Evolutionary conservation across 2,888 invertebrate species (phyloP).

Genomic region (Lithophane semibrunnea): DNA sequence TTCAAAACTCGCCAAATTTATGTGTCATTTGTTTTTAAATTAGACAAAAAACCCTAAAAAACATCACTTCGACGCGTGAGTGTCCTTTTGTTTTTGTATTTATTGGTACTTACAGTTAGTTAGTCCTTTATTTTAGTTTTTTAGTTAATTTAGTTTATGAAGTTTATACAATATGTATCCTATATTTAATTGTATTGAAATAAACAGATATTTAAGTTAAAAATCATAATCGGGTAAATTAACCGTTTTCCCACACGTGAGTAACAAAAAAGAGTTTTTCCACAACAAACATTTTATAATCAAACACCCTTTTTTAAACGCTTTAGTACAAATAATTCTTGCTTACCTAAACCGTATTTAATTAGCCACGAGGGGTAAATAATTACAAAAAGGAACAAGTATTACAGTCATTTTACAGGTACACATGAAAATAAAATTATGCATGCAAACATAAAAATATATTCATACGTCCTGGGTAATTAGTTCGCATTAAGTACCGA

Average conservation of each 20-base stretch:
- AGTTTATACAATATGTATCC: no score
- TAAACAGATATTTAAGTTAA: no score
- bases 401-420: constrained; percentile 7
- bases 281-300: constrained; percentile 5
- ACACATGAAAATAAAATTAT: constrained; percentile 39
- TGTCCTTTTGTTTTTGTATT: no score
- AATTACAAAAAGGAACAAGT: constrained; percentile 21
- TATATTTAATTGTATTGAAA: no score
- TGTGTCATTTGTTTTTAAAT: background rate
- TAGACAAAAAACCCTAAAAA: background rate
- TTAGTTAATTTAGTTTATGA: no score
- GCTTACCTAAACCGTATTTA: constrained; percentile 17
- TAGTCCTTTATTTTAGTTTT: no score
- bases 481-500: background rate
- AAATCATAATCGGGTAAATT: no score
- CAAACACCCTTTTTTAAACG: constrained; percentile 7
- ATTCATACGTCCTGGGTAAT: background rate
- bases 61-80: no score
- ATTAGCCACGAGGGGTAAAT: constrained; percentile 3
- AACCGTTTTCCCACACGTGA: background rate
- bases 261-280: background rate
- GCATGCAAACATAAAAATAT: constrained; percentile 5
- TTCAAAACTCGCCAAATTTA: background rate
- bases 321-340: background rate
- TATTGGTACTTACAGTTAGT: no score